Evolutionary conservation across 2,888 invertebrate genomes (phyloP).

Genomic region (Nebria brevicollis): DNA sequence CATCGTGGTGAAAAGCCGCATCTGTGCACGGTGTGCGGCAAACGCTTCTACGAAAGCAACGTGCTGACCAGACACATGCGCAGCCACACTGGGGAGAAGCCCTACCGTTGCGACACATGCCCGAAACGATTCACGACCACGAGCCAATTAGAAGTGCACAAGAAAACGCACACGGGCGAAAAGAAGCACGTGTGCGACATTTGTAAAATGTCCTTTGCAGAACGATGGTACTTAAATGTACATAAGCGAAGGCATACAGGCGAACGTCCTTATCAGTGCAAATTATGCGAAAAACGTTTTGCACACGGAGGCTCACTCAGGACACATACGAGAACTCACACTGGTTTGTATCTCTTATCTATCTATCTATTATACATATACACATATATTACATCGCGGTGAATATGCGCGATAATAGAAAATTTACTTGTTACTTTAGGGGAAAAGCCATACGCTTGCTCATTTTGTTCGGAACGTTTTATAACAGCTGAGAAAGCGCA

Average conservation of each 20-base stretch:
- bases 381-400: too few relatives aligned
- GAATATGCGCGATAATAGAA: not conserved
- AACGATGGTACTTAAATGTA: constrained; percentile 45
- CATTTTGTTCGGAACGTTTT: constrained; percentile 20
- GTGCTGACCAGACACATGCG: constrained; percentile 75
- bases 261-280: constrained; percentile 48
- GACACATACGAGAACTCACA: constrained; percentile 52
- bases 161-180: constrained; percentile 67
- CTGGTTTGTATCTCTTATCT: constrained; percentile 21
- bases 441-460: constrained; percentile 29
- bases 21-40: constrained; percentile 49
- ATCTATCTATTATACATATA: too few relatives aligned
- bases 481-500: constrained; percentile 32
- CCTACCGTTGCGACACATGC: constrained; percentile 97
- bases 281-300: constrained; percentile 52
- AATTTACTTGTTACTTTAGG: constrained; percentile 6
- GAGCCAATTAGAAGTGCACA: constrained; percentile 98
- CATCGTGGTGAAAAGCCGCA: constrained; percentile 52
- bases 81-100: constrained; percentile 98
- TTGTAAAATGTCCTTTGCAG: constrained; percentile 48
- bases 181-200: constrained; percentile 52
- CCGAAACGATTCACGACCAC: constrained; percentile 97
- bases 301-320: constrained; percentile 52
- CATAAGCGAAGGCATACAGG: constrained; percentile 47
- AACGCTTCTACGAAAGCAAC: constrained; percentile 48